phyloP scores from a whole-genome alignment of 2,113 vertebrate genomes.

The Etheostoma cragini region DNA sequence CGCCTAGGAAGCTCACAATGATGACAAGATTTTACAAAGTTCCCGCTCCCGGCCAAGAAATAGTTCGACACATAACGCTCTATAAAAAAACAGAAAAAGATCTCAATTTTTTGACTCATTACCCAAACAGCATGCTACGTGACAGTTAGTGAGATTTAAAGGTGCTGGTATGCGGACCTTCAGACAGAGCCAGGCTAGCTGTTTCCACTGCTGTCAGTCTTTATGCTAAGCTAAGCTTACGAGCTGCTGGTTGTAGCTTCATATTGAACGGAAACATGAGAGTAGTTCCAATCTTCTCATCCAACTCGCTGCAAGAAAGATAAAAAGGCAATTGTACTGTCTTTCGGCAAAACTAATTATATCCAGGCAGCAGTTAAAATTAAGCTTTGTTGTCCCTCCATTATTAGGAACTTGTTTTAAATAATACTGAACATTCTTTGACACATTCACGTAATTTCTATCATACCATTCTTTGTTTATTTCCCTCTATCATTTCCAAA shows the following conservation, averaged over 20 bases:
- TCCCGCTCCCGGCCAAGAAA: neutral
- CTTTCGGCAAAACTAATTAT: neutral
- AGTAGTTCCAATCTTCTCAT: neutral
- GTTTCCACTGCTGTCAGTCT: too few species aligned
- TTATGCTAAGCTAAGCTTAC: neutral
- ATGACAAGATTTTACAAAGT: neutral
- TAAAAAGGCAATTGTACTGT: neutral
- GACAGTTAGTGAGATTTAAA: too few species aligned
- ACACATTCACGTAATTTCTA: neutral
- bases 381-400: neutral
- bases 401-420: neutral
- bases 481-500: neutral
- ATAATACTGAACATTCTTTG: neutral
- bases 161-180: too few species aligned
- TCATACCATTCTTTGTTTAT: neutral
- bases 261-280: neutral
- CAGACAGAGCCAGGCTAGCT: too few species aligned
- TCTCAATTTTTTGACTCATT: neutral
- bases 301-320: neutral
- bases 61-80: neutral
- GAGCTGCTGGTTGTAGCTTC: neutral
- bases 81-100: neutral
- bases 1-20: neutral
- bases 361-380: neutral
- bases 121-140: neutral